Percentiles rank a stretch among this genome's conserved stretches.
These are phyloP conservation scores for Heliconius charithonia DNA, from an alignment of 2,888 invertebrate genomes.

Conservation along the genomic window DNA sequence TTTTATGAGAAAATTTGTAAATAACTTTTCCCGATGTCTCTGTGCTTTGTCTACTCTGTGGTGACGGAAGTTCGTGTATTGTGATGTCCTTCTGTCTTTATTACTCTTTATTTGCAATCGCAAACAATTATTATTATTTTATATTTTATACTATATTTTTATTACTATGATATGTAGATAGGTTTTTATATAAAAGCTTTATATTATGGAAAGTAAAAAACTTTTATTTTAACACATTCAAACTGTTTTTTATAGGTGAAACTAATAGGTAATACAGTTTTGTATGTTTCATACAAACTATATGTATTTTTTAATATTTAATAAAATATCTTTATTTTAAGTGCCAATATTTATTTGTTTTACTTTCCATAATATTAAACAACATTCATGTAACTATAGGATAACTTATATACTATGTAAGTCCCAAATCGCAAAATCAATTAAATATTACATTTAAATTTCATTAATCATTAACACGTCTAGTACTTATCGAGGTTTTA, in stretches of 20 bases:
- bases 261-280: too few relatives aligned
- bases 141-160: not conserved
- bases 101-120: not conserved
- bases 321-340: not conserved
- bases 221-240: not conserved
- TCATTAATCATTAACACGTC: conserved; percentile 47
- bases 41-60: conserved; percentile 49
- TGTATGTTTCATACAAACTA: not conserved
- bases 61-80: conserved; percentile 51
- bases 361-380: conserved; percentile 13
- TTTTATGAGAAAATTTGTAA: conserved; percentile 11
- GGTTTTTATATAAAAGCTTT: conserved; percentile 6
- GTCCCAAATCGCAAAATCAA: conserved; percentile 3
- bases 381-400: conserved; percentile 8
- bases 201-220: conserved; percentile 7
- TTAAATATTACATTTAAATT: conserved; percentile 8
- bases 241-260: not conserved
- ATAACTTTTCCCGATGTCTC: conserved; percentile 40
- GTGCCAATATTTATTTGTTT: not conserved
- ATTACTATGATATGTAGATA: conserved; percentile 14
- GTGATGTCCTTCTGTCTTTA: conserved; percentile 50
- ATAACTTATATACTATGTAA: not conserved
- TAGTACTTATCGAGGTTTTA: conserved; percentile 69
- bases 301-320: not conserved
- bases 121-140: not conserved